Conservation (phyloP, 2,888 invertebrate genomes). For the Seira musarum region DNA sequence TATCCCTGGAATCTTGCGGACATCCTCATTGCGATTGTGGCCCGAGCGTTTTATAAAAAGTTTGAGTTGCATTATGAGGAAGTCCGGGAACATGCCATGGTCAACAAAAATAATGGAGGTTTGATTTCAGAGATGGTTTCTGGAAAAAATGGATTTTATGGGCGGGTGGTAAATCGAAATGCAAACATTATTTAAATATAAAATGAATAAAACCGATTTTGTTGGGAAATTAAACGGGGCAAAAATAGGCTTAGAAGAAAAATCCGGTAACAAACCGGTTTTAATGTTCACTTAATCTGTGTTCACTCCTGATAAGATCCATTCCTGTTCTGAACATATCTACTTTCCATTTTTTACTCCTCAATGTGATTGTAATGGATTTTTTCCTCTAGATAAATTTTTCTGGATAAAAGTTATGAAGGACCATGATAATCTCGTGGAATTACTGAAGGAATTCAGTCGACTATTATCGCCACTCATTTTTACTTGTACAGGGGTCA, state of each 20-base stretch:
- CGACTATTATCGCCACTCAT: conserved; percentile 62
- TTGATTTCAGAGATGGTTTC: no score
- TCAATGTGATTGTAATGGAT: no score
- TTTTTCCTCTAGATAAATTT: conserved; percentile 40
- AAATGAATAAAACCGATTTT: not conserved
- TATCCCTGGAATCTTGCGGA: conserved; percentile 51
- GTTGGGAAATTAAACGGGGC: not conserved
- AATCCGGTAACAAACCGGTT: no score
- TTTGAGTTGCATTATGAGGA: not conserved
- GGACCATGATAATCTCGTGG: conserved; percentile 59
- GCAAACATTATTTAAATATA: not conserved
- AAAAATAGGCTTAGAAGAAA: no score
- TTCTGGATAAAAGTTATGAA: conserved; percentile 59
- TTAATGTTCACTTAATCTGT: no score
- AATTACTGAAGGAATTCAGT: conserved; percentile 50
- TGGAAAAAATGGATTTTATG: no score
- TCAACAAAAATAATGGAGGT: not conserved
- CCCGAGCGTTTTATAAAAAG: not conserved
- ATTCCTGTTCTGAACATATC: no score
- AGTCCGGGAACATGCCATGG: not conserved
- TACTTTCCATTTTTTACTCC: no score
- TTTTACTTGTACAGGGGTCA: conserved; percentile 61
- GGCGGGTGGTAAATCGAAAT: not conserved
- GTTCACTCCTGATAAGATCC: no score
- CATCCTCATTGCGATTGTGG: not conserved